phyloP scores from a whole-genome alignment of 1,140 invertebrate species.

The Danaus plexippus region DNA sequence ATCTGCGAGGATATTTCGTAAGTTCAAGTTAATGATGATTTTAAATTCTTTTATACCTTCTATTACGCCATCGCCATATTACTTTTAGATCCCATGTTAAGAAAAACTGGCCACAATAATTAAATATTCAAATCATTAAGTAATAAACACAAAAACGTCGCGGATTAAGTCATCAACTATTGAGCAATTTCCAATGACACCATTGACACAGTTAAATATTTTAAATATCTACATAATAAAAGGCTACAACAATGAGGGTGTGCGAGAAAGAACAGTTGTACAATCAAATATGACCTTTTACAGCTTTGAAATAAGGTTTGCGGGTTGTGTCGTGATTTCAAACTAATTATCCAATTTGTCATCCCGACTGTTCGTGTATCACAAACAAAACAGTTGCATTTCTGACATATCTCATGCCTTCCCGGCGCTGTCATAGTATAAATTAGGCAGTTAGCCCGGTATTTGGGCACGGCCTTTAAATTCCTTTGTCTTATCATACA shows the following conservation, averaged over 20 bases:
- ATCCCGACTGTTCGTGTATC: slow-evolving; percentile 32
- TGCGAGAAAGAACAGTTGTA: neutral
- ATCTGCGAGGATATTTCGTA: no score
- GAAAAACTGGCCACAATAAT: no score
- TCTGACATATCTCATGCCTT: slow-evolving; percentile 29
- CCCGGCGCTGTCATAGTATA: slow-evolving; percentile 41
- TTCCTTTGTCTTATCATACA: slow-evolving; percentile 28
- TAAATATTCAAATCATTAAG: no score
- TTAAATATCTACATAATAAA: slow-evolving; percentile 15
- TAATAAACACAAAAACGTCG: no score
- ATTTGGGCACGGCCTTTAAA: slow-evolving; percentile 36
- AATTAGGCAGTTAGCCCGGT: slow-evolving; percentile 37
- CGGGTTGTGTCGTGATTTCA: slow-evolving; percentile 34
- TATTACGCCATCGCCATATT: no score
- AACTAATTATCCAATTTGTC: slow-evolving; percentile 58
- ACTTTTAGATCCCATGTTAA: no score
- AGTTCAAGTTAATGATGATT: no score
- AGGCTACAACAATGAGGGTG: slow-evolving; percentile 9
- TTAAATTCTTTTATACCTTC: no score
- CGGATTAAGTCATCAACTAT: no score
- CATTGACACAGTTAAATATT: slow-evolving; percentile 6
- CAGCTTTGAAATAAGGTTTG: slow-evolving; percentile 16
- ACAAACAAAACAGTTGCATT: slow-evolving; percentile 31
- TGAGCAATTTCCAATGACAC: no score
- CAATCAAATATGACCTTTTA: slow-evolving; percentile 24